Evolutionary conservation across 2,797 vertebrate genomes (phyloP).

Genomic region (Argya squamiceps): DNA sequence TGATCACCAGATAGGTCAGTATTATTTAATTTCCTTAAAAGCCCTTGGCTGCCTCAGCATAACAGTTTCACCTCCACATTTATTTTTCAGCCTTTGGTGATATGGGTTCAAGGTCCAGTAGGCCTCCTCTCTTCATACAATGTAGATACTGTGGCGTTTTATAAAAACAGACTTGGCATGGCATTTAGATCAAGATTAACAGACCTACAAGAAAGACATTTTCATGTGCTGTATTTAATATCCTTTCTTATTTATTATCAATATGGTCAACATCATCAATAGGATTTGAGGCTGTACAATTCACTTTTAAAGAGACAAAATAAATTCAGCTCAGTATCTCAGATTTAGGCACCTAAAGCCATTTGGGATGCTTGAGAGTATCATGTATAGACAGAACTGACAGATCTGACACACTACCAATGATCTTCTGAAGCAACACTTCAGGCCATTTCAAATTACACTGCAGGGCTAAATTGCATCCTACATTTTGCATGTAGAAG

Average conservation of each 20-base stretch:
- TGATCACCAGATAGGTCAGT: neutral
- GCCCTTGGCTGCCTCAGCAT: neutral
- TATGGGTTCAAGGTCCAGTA: neutral
- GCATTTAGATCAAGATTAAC: neutral
- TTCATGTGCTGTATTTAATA: neutral
- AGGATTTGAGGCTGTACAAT: neutral
- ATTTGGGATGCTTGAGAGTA: neutral
- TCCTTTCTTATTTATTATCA: neutral
- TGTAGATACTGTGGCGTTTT: neutral
- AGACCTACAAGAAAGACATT: neutral
- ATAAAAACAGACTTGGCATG: neutral
- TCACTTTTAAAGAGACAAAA: neutral
- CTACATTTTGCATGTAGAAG: neutral
- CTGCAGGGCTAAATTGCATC: neutral
- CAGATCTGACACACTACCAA: accelerated
- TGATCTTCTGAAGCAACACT: neutral
- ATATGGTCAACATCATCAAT: neutral
- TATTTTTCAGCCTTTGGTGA: neutral
- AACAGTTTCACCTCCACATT: neutral
- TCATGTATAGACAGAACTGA: neutral
- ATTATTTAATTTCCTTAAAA: neutral
- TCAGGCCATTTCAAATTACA: neutral
- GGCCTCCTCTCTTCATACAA: neutral
- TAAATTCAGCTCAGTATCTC: neutral
- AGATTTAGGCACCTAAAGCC: neutral